Evolutionary conservation across 1,140 invertebrate genomes (phyloP).

Genomic region (Bombus picipes): DNA sequence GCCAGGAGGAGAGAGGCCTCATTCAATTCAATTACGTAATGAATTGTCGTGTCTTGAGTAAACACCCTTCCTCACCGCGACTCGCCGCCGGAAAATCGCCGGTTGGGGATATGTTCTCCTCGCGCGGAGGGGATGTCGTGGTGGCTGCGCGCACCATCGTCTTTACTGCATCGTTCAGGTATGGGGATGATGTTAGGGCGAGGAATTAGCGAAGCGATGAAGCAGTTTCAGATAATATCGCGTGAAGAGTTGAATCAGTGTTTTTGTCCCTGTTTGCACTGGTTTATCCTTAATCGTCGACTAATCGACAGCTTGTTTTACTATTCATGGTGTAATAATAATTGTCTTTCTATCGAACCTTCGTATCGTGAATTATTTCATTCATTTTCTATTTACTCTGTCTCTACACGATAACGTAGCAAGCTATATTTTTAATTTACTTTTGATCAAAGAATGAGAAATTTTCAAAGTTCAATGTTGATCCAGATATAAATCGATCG

Average conservation of each 20-base stretch:
- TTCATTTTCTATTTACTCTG: neutral
- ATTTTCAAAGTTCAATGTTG: neutral
- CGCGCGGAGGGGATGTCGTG: neutral
- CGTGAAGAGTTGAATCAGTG: neutral
- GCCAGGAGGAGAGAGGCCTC: conserved; percentile 70
- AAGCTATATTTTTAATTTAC: too few relatives aligned
- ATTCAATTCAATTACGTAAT: conserved; percentile 83
- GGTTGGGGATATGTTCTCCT: conserved; percentile 29
- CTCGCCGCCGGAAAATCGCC: conserved; percentile 67
- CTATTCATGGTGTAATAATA: neutral
- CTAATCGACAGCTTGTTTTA: neutral
- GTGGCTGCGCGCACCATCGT: conserved; percentile 9
- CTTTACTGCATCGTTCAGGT: conserved; percentile 29
- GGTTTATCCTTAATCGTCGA: neutral
- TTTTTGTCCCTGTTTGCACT: neutral
- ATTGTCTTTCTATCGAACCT: neutral
- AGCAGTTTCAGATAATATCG: neutral
- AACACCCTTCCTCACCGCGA: conserved; percentile 80
- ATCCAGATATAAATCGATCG: neutral
- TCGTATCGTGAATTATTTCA: neutral
- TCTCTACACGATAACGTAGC: neutral
- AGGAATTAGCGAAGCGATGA: neutral
- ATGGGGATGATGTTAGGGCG: neutral
- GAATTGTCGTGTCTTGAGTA: conserved; percentile 83
- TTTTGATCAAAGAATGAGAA: too few relatives aligned